These are phyloP conservation scores for Pelusios castaneus DNA, from an alignment of 2,113 vertebrate species.

Conservation along the genomic window DNA sequence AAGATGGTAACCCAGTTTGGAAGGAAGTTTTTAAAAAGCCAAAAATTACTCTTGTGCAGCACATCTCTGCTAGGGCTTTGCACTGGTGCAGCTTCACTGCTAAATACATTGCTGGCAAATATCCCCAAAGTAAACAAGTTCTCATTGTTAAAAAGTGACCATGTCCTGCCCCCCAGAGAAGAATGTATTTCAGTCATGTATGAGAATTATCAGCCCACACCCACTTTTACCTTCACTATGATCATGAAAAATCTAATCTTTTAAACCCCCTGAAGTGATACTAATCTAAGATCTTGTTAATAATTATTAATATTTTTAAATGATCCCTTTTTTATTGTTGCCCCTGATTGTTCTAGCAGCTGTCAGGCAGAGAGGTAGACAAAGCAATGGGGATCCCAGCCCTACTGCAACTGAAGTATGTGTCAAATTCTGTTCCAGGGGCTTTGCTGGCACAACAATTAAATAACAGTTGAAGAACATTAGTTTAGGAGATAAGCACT, in stretches of 20 bases:
- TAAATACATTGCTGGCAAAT: background rate
- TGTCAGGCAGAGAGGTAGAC: background rate
- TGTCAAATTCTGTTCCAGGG: background rate
- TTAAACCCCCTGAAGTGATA: background rate
- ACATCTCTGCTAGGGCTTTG: background rate
- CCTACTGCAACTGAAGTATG: background rate
- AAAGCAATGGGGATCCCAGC: background rate
- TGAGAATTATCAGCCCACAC: background rate
- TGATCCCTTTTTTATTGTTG: background rate
- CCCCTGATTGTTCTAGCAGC: background rate
- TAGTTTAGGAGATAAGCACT: background rate
- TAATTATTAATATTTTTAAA: background rate
- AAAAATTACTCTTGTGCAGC: background rate
- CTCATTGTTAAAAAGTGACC: background rate
- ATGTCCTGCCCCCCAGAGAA: background rate
- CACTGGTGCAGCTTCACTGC: background rate
- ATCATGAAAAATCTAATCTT: background rate
- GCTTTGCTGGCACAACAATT: constrained; percentile 11
- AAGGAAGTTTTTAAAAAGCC: background rate
- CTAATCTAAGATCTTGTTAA: background rate
- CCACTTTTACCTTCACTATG: background rate
- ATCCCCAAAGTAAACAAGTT: background rate
- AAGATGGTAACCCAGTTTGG: background rate
- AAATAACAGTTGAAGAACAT: constrained; percentile 12
- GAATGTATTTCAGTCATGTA: background rate